Percentiles rank a stretch among this genome's conserved stretches.
Evolutionary conservation across 2,113 vertebrate species (phyloP).

Genomic region (Corydoras maculifer): DNA sequence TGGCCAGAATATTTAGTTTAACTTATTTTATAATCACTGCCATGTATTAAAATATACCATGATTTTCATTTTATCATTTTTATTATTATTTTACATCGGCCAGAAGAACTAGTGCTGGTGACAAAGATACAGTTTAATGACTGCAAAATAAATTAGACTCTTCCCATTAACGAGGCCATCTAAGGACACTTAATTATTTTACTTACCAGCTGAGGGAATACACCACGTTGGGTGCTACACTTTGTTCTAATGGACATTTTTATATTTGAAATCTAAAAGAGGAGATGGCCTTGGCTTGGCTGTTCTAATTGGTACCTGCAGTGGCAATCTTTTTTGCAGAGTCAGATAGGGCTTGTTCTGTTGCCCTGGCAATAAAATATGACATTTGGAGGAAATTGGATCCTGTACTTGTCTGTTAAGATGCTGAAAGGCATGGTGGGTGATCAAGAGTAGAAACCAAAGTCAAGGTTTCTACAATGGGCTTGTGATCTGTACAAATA

Average conservation of each 20-base stretch:
- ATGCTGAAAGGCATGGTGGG: constrained; percentile 23
- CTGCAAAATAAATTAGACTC: neutral
- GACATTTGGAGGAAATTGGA: constrained; percentile 40
- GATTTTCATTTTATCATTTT: too few relatives aligned
- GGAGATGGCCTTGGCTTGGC: constrained; percentile 25
- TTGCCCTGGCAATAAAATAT: constrained; percentile 32
- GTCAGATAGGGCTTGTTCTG: constrained; percentile 17
- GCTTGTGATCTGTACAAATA: constrained; percentile 26
- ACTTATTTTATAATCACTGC: too few relatives aligned
- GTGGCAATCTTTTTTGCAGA: constrained; percentile 22
- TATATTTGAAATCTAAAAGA: constrained; percentile 32
- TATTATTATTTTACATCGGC: too few relatives aligned
- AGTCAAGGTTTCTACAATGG: constrained; percentile 27
- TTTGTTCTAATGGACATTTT: neutral
- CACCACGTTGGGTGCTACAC: neutral
- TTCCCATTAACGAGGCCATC: neutral
- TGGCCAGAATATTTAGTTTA: too few relatives aligned
- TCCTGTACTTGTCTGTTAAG: constrained; percentile 28
- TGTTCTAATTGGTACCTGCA: constrained; percentile 35
- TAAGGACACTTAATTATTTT: constrained; percentile 19
- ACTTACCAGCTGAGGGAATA: constrained; percentile 12
- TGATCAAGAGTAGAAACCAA: constrained; percentile 33
- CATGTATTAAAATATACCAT: too few relatives aligned
- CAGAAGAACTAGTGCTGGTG: too few relatives aligned
- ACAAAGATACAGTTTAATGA: neutral